Percentiles rank a stretch among this genome's conserved stretches.
phyloP scores from a whole-genome alignment of 2,113 vertebrate species.

The Calidris pygmaea region DNA sequence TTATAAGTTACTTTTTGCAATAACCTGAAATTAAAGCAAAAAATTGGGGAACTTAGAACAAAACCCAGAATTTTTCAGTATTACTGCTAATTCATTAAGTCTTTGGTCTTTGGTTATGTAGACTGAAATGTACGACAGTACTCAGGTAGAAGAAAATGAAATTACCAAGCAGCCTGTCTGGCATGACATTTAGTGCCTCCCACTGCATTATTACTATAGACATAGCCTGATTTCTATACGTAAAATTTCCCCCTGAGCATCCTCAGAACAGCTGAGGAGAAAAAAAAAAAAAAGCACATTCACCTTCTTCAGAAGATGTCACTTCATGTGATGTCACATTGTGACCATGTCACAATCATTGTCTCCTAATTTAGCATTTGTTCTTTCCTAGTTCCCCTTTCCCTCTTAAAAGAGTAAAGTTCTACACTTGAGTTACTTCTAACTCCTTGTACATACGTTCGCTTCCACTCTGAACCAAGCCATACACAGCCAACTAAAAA shows the following conservation, averaged over 20 bases:
- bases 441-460: background rate
- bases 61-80: background rate
- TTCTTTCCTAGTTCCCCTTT: background rate
- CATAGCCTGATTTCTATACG: background rate
- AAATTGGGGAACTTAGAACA: background rate
- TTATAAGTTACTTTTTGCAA: background rate
- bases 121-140: background rate
- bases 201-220: background rate
- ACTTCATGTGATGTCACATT: background rate
- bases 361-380: background rate
- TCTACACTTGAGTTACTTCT: background rate
- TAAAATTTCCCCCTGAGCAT: background rate
- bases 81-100: background rate
- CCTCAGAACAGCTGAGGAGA: background rate
- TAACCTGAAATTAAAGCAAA: background rate
- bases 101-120: background rate
- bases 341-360: background rate
- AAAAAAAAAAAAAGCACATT: background rate
- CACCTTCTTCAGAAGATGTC: background rate
- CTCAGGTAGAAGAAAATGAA: background rate
- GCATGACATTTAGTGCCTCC: background rate
- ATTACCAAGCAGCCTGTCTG: background rate
- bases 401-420: background rate
- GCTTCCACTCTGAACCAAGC: background rate
- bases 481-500: conserved; percentile 12